These are phyloP conservation scores for Ptychodera flava DNA, from an alignment of 35 echinoderm and acorn worm genomes.

Conservation along the genomic window DNA sequence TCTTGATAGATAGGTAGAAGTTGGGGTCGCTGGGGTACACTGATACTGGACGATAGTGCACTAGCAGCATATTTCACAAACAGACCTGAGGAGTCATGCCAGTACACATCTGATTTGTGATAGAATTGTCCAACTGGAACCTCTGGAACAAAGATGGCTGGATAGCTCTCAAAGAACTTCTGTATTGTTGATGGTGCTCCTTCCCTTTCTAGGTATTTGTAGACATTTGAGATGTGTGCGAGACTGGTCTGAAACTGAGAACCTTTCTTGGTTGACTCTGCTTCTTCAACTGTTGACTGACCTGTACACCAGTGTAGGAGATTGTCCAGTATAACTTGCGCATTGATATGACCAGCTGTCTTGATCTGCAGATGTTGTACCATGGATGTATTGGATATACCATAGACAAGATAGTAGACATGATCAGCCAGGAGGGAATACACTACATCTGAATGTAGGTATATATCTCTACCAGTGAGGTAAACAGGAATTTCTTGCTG, in stretches of 20 bases:
- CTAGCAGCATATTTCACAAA: neutral
- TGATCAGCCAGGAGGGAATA: neutral
- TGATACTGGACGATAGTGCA: neutral
- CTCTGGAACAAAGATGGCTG: conserved; percentile 9
- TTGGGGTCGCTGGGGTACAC: neutral
- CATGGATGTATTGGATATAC: no score
- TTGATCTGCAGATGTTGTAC: neutral
- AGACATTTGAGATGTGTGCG: neutral
- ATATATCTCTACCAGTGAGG: neutral
- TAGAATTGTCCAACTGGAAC: neutral
- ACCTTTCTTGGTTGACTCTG: neutral
- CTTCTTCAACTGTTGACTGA: neutral
- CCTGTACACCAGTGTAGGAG: conserved; percentile 6
- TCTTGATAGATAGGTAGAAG: neutral
- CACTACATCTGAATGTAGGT: neutral
- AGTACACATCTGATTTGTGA: conserved; percentile 3
- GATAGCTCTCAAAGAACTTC: conserved; percentile 9
- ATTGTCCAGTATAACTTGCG: neutral
- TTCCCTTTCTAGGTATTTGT: neutral
- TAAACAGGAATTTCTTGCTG: neutral
- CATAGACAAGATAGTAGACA: neutral
- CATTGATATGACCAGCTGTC: neutral
- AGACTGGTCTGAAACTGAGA: neutral
- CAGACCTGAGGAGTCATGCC: neutral
- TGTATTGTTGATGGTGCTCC: neutral